Percentiles rank a stretch among this genome's conserved stretches.
phyloP scores from a whole-genome alignment of 2,888 invertebrate genomes.

The Andrena minutula region DNA sequence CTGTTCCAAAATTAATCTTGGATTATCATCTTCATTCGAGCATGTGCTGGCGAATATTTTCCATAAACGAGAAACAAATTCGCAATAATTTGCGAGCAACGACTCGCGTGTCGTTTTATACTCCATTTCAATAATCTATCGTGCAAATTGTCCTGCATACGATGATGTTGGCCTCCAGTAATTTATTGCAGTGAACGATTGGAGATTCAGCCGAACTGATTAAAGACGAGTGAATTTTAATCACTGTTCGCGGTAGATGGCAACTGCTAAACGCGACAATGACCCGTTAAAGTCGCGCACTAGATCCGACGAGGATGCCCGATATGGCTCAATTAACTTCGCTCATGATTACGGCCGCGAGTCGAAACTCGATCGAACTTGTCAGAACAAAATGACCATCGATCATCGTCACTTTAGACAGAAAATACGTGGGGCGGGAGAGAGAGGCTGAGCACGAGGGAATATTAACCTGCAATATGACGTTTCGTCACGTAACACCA shows the following conservation, averaged over 20 bases:
- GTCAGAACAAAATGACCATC: slow-evolving; percentile 64
- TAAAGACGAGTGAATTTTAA: background rate
- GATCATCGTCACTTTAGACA: slow-evolving; percentile 55
- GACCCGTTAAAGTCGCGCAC: slow-evolving; percentile 13
- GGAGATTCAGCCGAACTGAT: background rate
- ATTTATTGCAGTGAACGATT: background rate
- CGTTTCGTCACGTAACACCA: slow-evolving; percentile 55
- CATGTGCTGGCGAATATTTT: no score
- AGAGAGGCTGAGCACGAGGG: slow-evolving; percentile 8
- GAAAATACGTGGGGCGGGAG: slow-evolving; percentile 24
- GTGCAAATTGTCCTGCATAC: background rate
- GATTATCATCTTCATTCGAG: no score
- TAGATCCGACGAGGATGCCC: slow-evolving; percentile 1
- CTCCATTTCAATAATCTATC: no score
- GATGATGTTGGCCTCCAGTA: no score
- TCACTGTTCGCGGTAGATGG: background rate
- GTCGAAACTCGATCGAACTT: slow-evolving; percentile 55
- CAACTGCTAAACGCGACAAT: slow-evolving; percentile 1
- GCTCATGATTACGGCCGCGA: slow-evolving; percentile 45
- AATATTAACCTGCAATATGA: slow-evolving; percentile 55
- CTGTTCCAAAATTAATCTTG: no score
- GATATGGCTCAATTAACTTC: slow-evolving; percentile 55
- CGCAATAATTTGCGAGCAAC: no score
- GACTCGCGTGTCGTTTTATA: no score
- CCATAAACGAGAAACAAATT: no score